Base-by-base conservation (phyloP, 2,113 vertebrate genomes). In the Burhinus bistriatus region DNA sequence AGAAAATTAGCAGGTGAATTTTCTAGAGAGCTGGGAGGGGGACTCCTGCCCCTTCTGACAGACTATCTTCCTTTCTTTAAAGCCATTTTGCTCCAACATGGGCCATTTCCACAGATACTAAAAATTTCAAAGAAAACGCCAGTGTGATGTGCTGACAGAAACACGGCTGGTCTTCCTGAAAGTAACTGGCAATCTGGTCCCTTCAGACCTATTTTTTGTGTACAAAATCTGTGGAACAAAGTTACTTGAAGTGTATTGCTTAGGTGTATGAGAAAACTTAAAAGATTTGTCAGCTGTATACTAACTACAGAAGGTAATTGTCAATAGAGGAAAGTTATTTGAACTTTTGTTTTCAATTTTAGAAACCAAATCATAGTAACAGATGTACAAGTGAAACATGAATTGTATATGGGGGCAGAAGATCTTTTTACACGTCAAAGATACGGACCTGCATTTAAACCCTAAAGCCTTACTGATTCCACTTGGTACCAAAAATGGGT, bases 341-440 rank as follows among this genome's bases (percentile, higher is more conserved):
- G 22, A 72, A 58, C 15, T 47, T 62, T 32, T 34, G 17, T 9
- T 52, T 71, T 54, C 18, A 3, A 54, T 65, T 49, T 59, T 23
- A 62, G 81, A 38, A 15, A 19, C 22, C 16, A 25, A 59, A n/a
- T 18, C 11, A 15, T 10, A 42, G 45, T 15, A 51, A 49, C 18
- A 44, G 38, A 23, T 4, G 40, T 38, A 14, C 23, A 55, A 27
- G 47, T 70, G 85, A 38, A 29, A 45, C 25, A 18, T 18, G 54
- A 44, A 5, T 0, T 7, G 47, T 40, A 9, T 12, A 0, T 11
- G 80, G 72, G 27, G 44, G 45, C 32, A 30, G 44, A 32, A 5
- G 58, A 27, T 27, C 27, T 36, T 10, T 38, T 45, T 45, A 30
- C 42, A 38, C 5, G 57, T 30, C 40, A 30, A 9, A n/a, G 51